Base-by-base conservation (phyloP, 2,113 vertebrate species). In the Psittacula cyanocephala region DNA sequence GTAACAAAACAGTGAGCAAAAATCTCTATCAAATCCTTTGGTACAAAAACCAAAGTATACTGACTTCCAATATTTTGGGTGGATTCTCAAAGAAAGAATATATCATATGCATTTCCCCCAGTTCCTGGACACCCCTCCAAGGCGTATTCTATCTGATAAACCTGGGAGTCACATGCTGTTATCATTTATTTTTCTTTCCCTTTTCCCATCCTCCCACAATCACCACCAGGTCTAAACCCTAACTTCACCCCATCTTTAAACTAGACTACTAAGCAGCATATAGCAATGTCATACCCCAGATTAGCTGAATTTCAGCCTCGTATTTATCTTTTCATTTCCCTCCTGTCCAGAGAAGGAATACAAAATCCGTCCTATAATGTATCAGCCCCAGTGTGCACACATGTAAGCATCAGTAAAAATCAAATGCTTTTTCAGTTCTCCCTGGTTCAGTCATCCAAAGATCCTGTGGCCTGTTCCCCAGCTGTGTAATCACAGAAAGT, bases 401-500 rank as follows among this genome's bases (percentile, higher is more conserved):
- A 69, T 60, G 53, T 80, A 85, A 79, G 70, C 69, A 85, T 52
- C 24, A 91, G 55, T 65, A 90, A 88, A 95, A 95, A 95, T 70
- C 62, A 92, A 92, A 78, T 44, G 65, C 27, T 83, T 89, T 93
- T 92, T 83, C 43, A 82, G 62, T 80, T 92, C 41, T 70, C 17
- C 31, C 11, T 82, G 33, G 24, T 81, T 94, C 81, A 93, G 84
- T 85, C 94, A 80, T 83, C 63, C 53, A 53, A 72, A 92, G 85
- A 95, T 96, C 93, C 75, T 67, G 86, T 65, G 28, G n/a, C 75
- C 70, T 91, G 71, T 94, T 94, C 57, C 75, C 44, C 87, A 97
- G 78, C 67, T 89, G 75, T 85, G 62, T 92, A 95, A 95, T 95
- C 91, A 96, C 25, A 74, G 85, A 94, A 97, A 84, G 87, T 96